Percentiles rank a stretch among this genome's conserved stretches.
Conservation (phyloP, 1,140 invertebrate genomes). For the Drosophila lini region DNA sequence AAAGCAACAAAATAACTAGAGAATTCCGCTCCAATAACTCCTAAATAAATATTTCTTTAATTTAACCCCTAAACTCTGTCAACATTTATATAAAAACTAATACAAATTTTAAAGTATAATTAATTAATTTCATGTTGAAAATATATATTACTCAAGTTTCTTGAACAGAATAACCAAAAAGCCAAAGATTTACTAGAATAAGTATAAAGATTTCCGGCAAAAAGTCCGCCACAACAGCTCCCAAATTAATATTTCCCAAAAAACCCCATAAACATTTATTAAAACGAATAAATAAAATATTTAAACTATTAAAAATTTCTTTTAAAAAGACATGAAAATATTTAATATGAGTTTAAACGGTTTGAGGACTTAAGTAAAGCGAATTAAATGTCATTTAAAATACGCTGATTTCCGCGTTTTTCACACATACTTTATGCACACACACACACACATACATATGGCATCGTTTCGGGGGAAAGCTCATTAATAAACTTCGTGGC, state of each 20-base stretch:
- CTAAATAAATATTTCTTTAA: too few species aligned
- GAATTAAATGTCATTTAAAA: constrained; percentile 12
- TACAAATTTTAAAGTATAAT: too few species aligned
- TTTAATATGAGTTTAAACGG: neutral
- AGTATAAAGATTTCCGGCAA: neutral
- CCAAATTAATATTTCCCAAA: neutral
- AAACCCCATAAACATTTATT: neutral
- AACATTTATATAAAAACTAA: too few species aligned
- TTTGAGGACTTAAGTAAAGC: neutral
- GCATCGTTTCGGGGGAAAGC: constrained; percentile 18
- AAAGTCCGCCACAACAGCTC: neutral
- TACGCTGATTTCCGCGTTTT: neutral
- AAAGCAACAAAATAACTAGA: too few species aligned
- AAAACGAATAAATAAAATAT: neutral
- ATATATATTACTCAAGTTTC: too few species aligned
- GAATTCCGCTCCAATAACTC: too few species aligned
- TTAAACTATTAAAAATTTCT: neutral
- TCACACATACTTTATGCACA: neutral
- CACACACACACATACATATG: neutral
- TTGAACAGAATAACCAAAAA: neutral
- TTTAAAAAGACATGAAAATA: neutral
- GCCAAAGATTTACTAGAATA: neutral
- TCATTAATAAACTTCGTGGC: constrained; percentile 32
- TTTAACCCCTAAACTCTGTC: too few species aligned
- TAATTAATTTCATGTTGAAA: too few species aligned